Percentiles rank a stretch among this genome's conserved stretches.
phyloP scores from a whole-genome alignment of 30 jellyfish, hydroid and myxozoan genomes.

The Chrysaora quinquecirrha region DNA sequence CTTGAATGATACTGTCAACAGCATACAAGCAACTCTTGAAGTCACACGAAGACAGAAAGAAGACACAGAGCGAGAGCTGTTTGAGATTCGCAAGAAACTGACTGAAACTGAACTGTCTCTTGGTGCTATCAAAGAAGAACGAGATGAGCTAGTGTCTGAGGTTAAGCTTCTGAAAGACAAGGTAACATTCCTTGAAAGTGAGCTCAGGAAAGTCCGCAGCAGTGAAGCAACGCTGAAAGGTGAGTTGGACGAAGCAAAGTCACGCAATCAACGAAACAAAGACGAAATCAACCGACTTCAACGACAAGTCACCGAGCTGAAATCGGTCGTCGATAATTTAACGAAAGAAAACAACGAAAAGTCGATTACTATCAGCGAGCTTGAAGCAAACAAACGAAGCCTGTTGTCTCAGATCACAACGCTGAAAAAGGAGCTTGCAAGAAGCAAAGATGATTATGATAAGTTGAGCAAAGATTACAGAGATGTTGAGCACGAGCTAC shows the following conservation, averaged over 20 bases:
- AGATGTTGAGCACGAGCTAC: slow-evolving; percentile 76
- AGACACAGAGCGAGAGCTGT: slow-evolving; percentile 87
- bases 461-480: slow-evolving; percentile 60
- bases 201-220: slow-evolving; percentile 75
- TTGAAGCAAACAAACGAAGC: slow-evolving; percentile 66
- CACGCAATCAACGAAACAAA: slow-evolving; percentile 80
- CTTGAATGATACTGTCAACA: slow-evolving; percentile 65
- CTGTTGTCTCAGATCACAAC: slow-evolving; percentile 62
- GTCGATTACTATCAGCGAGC: slow-evolving; percentile 54
- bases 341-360: slow-evolving; percentile 78
- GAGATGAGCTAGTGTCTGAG: slow-evolving; percentile 78
- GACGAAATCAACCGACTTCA: slow-evolving; percentile 81
- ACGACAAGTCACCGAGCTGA: slow-evolving; percentile 65
- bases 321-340: slow-evolving; percentile 69
- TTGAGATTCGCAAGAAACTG: slow-evolving; percentile 79
- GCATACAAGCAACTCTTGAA: slow-evolving; percentile 83
- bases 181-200: slow-evolving; percentile 56
- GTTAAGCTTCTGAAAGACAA: slow-evolving; percentile 70
- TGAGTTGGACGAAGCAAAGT: slow-evolving; percentile 90
- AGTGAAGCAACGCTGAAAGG: slow-evolving; percentile 89
- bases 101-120: slow-evolving; percentile 82
- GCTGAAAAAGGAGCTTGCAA: slow-evolving; percentile 79
- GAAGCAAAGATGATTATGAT: slow-evolving; percentile 55
- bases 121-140: slow-evolving; percentile 79
- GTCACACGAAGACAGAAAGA: slow-evolving; percentile 89